A percentile compares a stretch with the other conserved stretches of the same genome.
Conservation (phyloP, 1,140 invertebrate genomes). For the Gryllus bimaculatus region DNA sequence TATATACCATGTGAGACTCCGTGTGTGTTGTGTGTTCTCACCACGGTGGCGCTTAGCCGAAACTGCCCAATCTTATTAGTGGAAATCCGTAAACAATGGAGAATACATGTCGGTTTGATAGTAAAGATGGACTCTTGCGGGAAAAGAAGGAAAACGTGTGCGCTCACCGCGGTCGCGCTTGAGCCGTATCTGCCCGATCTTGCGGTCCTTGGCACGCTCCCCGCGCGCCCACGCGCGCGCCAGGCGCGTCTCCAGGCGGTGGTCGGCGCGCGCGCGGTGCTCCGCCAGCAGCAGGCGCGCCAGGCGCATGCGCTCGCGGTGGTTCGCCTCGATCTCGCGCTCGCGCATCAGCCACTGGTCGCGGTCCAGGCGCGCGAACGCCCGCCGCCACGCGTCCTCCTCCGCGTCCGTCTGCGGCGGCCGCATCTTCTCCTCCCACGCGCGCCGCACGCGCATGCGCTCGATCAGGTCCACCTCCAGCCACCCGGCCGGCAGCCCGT, state of each 20-base stretch:
- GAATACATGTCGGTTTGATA: too few relatives aligned
- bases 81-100: too few relatives aligned
- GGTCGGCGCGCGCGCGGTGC: neutral
- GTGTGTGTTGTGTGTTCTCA: too few relatives aligned
- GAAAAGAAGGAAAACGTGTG: too few relatives aligned
- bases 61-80: too few relatives aligned
- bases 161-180: neutral
- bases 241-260: neutral
- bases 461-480: constrained; percentile 55
- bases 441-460: constrained; percentile 43
- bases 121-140: too few relatives aligned
- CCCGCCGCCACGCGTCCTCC: constrained; percentile 41
- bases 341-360: constrained; percentile 57
- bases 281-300: neutral
- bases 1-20: too few relatives aligned
- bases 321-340: constrained; percentile 23
- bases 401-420: constrained; percentile 40
- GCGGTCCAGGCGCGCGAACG: constrained; percentile 51
- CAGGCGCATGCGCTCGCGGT: neutral
- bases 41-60: too few relatives aligned
- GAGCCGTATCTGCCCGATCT: neutral
- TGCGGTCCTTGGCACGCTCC: neutral
- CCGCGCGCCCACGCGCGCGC: neutral
- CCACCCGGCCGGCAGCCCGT: constrained; percentile 50
- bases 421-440: constrained; percentile 46